Percentiles rank a stretch among this genome's conserved stretches.
phyloP scores from a whole-genome alignment of 2,888 invertebrate species.

The Kuschelorhynchus macadamiae region DNA sequence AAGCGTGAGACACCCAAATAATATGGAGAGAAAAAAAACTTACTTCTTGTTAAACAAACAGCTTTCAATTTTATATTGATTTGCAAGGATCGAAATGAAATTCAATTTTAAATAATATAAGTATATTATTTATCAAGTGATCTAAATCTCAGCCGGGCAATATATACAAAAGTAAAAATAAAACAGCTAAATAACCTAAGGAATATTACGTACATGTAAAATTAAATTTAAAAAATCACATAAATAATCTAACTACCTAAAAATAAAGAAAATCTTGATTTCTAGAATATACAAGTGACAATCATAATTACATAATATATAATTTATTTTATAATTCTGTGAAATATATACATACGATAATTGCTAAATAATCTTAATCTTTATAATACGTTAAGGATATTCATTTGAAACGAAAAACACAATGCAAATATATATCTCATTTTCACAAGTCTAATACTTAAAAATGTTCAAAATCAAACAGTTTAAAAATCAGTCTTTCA shows the following conservation, averaged over 20 bases:
- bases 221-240: conserved; percentile 4
- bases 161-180: conserved; percentile 7
- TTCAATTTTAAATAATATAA: neutral
- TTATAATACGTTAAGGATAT: too few relatives aligned
- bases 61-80: too few relatives aligned
- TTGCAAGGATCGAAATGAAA: too few relatives aligned
- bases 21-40: too few relatives aligned
- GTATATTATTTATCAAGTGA: neutral
- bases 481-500: conserved; percentile 13
- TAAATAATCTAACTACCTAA: neutral
- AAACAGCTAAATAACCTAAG: too few relatives aligned
- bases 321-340: neutral
- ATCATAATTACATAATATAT: neutral
- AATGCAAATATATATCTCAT: too few relatives aligned
- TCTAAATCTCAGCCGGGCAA: neutral
- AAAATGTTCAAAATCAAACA: conserved; percentile 6
- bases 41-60: too few relatives aligned
- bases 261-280: neutral
- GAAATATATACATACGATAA: too few relatives aligned
- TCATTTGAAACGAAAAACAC: too few relatives aligned
- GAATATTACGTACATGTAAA: neutral
- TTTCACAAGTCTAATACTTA: too few relatives aligned
- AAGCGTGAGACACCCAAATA: too few relatives aligned
- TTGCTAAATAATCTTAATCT: too few relatives aligned
- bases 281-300: neutral